Evolutionary conservation across 2,888 invertebrate genomes (phyloP), one percentile per base, ranked within the genome.

Genomic region (Ophion obscuratus): DNA sequence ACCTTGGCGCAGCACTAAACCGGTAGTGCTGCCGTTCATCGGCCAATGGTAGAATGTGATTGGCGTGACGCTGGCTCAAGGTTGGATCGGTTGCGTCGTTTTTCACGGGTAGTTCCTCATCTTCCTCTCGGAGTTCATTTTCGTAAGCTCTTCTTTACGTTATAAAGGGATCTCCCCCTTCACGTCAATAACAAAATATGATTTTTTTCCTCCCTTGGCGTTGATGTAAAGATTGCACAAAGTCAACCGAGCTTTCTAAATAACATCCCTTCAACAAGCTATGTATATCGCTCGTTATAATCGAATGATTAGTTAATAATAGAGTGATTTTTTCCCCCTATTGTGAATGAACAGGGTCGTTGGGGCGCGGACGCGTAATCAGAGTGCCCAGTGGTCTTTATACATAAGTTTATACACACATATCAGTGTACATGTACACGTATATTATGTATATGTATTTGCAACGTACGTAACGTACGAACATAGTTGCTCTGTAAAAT

Each of bases 241-340:
- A 40, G 11, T 47, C 47, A 47, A 47, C 4, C 47, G 47, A 47
- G 11, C 10, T 47, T 47, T 47, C 9, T 9, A 40, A 40, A 47
- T 14, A 47, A 14, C 14, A 47, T 47, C 14, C 14, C 47, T 47
- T 9, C 2, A 3, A 47, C 11, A 14, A 11, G 47, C 47, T 47
- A 47, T 47, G 17, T 47, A 47, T 4, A 83, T 83, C 73, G 68
- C 24, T 67, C 61, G 59, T 84, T 81, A 82, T 82, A 85, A 85
- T 84, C 82, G 74, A 84, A 87, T 87, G 87, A 90, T 89, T 88
- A 86, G 85, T 87, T 90, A 90, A 90, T 90, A 88, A 89, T 83
- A 88, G 70, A 57, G 67, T 44, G 57, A 67, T 68, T 14, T 40
- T 36, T 75, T 75, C 47, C 59, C 81, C 59, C 82, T 81, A 86